Evolutionary conservation across 1,140 invertebrate species (phyloP), one percentile per base, ranked within the genome.

Genomic region (Heliconius eleuchia): DNA sequence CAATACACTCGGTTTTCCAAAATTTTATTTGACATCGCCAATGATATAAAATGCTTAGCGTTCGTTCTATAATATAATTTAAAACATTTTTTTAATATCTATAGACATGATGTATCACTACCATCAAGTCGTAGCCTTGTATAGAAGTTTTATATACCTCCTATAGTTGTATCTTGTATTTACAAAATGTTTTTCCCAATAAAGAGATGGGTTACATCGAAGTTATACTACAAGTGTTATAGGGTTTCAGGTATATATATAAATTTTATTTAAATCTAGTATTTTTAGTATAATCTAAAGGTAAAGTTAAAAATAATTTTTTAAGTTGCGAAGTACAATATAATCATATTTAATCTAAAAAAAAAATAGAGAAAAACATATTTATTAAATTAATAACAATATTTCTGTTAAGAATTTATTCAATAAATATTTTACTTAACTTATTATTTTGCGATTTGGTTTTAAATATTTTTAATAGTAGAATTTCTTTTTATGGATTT

Each of bases 161-260:
- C n/a, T 66, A 27, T 27, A 66, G 23, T 66, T 27, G 60, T 66
- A 27, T 27, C 11, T 66, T 13, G 55, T 57, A 23, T 23, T 27
- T 30, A n/a, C 23, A 66, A 66, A 66, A 66, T 66, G 60, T 30
- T 27, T 66, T 13, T 13, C 60, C 3, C 60, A 27, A 27, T 66
- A 16, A 27, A 27, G 27, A 23, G 60, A 4, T 66, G 13, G 11
- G 60, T 66, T 66, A 27, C 60, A 23, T 66, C 13, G 23, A 66
- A 66, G 60, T 73, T 74, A 18, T 9, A 27, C 27, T 19, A 23
- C n/a, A 55, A 71, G 39, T 39, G 39, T 27, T 78, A 78, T 60
- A 50, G 50, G 30, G 11, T 73, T n/a, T 57, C 71, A 42, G 76
- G 76, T 78, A 73, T 30, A 73, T 66, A 16, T 76, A 18, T 70